Evolutionary conservation across 2,888 invertebrate genomes (phyloP), one percentile per base, ranked within the genome.

Genomic region (Chymomyza procnemis): DNA sequence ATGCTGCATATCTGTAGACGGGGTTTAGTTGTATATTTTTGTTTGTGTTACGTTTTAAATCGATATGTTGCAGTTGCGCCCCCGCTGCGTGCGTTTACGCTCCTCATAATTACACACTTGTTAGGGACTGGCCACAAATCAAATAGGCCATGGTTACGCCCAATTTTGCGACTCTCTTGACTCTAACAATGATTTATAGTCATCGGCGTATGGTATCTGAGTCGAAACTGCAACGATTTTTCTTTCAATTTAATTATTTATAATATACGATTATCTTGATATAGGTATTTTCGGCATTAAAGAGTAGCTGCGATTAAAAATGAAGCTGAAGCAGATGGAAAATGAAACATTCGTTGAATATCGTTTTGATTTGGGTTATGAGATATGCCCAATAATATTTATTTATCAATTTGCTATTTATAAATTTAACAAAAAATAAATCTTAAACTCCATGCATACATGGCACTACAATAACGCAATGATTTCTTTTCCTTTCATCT

Each of bases 21-120:
- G 48, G n/a, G 61, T 56, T 78, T 26, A 26, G 26, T 26, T 26
- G 26, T 26, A 26, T 26, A 26, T 26, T 26, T 26, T 71, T 85
- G 81, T 82, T 85, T 72, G 78, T 61, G 84, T 78, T 82, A 80
- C 84, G 60, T 82, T 85, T 82, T 82, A 82, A 85, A 85, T 85
- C 73, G 83, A 69, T 80, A 22, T 12, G 56, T 14, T 56, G 14
- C 30, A 30, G 16, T 56, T 21, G 73, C 77, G 68, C 78, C 66
- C 65, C 65, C 54, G 67, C 66, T 64, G 60, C 50, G 46, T 57
- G 21, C 57, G 57, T 57, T 55, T 67, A 70, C 57, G 69, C 69
- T 71, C 71, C 9, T 71, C 75, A 78, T 88, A 88, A 88, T 88
- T 88, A 88, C 87, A 88, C 88, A 88, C 87, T 87, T 88, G 88